These are phyloP conservation scores for Myanophis thanlyinensis DNA, from an alignment of 2,113 vertebrate genomes.

Conservation along the genomic window DNA sequence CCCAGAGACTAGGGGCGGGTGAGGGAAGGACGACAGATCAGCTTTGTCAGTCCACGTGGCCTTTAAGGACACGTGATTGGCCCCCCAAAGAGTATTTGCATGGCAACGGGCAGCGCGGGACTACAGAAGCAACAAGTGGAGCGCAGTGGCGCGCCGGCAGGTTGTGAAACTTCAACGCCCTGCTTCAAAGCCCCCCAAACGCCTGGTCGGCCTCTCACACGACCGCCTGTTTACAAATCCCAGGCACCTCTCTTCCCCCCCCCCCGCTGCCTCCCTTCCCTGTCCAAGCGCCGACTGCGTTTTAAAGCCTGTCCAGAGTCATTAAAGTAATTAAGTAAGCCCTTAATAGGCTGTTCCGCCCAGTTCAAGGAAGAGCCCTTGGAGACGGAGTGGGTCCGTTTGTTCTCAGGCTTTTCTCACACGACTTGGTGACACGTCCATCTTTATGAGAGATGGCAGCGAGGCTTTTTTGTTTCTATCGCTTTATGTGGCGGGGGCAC, in stretches of 20 bases:
- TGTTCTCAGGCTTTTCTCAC: conserved; percentile 97
- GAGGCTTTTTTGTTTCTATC: conserved; percentile 89
- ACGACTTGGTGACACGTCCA: conserved; percentile 97
- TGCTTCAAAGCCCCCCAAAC: conserved; percentile 71
- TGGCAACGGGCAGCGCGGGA: conserved; percentile 76
- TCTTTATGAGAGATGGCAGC: conserved; percentile 89
- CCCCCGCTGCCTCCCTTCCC: conserved; percentile 65
- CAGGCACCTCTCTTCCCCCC: conserved; percentile 77
- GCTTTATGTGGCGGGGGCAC: conserved; percentile 86
- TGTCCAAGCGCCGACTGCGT: conserved; percentile 79
- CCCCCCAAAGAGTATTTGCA: conserved; percentile 79
- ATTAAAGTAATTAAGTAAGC: conserved; percentile 99
- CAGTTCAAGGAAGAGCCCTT: conserved; percentile 95
- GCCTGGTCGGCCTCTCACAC: conserved; percentile 82
- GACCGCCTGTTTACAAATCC: conserved; percentile 86
- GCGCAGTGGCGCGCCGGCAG: conserved; percentile 75
- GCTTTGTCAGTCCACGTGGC: conserved; percentile 98
- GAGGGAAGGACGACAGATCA: conserved; percentile 65
- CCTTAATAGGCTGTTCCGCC: conserved; percentile 99
- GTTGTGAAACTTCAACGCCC: conserved; percentile 68
- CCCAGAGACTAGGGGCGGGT: conserved; percentile 58
- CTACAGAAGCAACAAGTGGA: conserved; percentile 68
- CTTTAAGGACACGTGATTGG: conserved; percentile 89
- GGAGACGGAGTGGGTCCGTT: conserved; percentile 89
- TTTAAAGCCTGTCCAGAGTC: conserved; percentile 97